Percentiles rank a stretch among this genome's conserved stretches.
Evolutionary conservation across 2,113 vertebrate genomes (phyloP).

Genomic region (Parus major): DNA sequence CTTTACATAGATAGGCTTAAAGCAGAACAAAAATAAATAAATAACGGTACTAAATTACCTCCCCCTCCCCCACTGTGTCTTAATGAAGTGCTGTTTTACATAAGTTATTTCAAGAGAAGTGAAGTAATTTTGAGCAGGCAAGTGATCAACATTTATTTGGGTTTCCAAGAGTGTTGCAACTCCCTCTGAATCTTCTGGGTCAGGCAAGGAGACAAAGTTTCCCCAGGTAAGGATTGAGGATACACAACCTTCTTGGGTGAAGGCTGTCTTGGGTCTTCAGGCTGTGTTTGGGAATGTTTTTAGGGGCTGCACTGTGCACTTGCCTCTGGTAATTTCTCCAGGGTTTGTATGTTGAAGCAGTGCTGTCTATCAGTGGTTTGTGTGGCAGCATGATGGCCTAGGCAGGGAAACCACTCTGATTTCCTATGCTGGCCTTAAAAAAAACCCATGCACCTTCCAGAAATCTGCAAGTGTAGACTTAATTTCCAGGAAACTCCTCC

Average conservation of each 20-base stretch:
- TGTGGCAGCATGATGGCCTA: not conserved
- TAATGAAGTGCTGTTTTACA: constrained; percentile 70
- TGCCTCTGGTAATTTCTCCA: not conserved
- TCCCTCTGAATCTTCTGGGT: constrained; percentile 31
- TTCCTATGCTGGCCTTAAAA: not conserved
- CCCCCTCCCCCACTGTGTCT: constrained; percentile 14
- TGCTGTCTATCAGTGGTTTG: not conserved
- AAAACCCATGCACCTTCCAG: not conserved
- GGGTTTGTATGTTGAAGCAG: not conserved
- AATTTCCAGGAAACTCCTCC: not conserved
- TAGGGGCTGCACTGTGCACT: not conserved
- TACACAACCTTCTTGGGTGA: not conserved
- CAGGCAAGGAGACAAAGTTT: constrained; percentile 9
- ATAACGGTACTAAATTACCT: not conserved
- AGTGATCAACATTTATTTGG: constrained; percentile 52
- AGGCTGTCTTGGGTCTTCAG: not conserved
- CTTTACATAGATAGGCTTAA: constrained; percentile 71
- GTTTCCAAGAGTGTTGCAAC: constrained; percentile 43
- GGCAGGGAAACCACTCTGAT: not conserved
- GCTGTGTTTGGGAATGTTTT: not conserved
- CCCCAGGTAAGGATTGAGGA: not conserved
- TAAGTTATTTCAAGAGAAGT: constrained; percentile 66
- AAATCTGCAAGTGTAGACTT: not conserved
- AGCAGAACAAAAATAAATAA: constrained; percentile 62
- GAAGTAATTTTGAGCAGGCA: constrained; percentile 56